These are phyloP conservation scores for Pterocles gutturalis DNA, from an alignment of 2,113 vertebrate genomes.

Conservation along the genomic window DNA sequence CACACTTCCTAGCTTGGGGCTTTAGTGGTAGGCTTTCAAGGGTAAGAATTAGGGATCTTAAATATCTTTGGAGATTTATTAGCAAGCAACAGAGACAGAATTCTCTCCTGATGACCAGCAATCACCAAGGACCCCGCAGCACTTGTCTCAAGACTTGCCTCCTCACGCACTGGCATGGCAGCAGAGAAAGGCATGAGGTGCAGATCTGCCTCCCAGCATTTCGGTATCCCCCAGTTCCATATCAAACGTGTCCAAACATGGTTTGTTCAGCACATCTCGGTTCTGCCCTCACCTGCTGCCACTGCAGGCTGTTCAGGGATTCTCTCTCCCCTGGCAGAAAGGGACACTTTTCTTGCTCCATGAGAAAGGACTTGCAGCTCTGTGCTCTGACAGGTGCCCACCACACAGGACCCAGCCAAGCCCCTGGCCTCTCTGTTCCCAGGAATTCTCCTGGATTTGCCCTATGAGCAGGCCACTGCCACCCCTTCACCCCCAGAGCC, in stretches of 20 bases:
- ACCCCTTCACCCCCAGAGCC: neutral
- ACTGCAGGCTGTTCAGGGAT: neutral
- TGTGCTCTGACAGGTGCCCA: accelerated
- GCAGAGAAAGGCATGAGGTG: neutral
- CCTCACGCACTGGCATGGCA: neutral
- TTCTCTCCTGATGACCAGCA: neutral
- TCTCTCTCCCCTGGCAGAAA: neutral
- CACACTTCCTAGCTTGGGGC: neutral
- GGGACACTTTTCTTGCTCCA: neutral
- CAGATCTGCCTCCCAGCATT: neutral
- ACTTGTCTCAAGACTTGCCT: neutral
- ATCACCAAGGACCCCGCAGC: neutral
- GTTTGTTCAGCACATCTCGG: neutral
- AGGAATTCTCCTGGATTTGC: neutral
- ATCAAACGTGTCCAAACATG: accelerated
- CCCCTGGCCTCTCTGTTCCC: neutral
- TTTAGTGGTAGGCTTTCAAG: neutral
- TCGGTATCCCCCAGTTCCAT: neutral
- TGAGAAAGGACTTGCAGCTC: neutral
- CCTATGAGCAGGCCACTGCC: neutral
- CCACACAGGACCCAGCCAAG: neutral
- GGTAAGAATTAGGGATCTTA: neutral
- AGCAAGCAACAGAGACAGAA: neutral
- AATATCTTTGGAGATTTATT: neutral
- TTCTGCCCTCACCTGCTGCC: neutral